Percentiles rank a stretch among this genome's conserved stretches.
Conservation (phyloP, 2,888 invertebrate species). For the Acanthosepion esculentum region DNA sequence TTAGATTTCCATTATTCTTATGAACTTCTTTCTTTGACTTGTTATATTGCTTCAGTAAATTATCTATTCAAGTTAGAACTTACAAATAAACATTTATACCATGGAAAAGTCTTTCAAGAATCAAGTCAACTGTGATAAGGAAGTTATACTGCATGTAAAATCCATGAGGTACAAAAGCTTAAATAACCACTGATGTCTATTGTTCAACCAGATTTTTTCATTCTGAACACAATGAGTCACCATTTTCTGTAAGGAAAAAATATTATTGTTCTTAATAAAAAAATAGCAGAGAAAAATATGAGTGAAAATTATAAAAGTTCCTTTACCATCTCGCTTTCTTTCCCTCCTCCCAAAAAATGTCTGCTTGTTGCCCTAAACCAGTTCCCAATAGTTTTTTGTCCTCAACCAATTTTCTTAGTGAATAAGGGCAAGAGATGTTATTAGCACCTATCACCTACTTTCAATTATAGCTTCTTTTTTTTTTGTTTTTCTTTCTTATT, state of each 20-base stretch:
- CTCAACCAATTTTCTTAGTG: not conserved
- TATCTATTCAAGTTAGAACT: not conserved
- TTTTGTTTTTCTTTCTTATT: too few species aligned
- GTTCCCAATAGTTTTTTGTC: not conserved
- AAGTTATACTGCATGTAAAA: slow-evolving; percentile 2
- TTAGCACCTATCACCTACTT: not conserved
- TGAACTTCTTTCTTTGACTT: too few species aligned
- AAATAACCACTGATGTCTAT: not conserved
- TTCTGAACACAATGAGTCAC: slow-evolving; percentile 8
- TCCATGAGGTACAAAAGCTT: not conserved
- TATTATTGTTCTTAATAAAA: slow-evolving; percentile 33
- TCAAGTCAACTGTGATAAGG: not conserved
- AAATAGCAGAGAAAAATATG: not conserved
- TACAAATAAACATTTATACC: not conserved
- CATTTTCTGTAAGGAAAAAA: not conserved
- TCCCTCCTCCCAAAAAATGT: not conserved
- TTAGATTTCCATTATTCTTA: too few species aligned
- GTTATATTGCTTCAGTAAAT: not conserved
- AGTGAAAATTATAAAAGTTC: not conserved
- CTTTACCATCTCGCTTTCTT: not conserved
- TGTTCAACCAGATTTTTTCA: slow-evolving; percentile 23
- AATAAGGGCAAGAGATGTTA: not conserved
- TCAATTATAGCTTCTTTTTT: too few species aligned
- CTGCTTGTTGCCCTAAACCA: not conserved
- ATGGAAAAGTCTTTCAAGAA: not conserved